Conservation (phyloP, 2,888 invertebrate species). For the Orthosia incerta region DNA sequence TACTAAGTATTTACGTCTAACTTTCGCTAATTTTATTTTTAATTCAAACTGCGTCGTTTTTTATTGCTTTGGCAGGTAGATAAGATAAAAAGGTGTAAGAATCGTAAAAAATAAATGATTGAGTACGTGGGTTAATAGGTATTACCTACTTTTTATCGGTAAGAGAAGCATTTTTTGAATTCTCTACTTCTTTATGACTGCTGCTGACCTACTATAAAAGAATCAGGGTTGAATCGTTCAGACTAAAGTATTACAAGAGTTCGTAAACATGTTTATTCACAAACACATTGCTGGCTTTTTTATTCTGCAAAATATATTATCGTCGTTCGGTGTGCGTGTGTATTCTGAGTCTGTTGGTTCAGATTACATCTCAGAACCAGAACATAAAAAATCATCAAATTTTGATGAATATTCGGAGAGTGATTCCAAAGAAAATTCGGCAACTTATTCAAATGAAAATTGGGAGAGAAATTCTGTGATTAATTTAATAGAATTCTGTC, state of each 20-base stretch:
- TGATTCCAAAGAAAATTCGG: neutral
- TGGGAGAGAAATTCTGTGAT: neutral
- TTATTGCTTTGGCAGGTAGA: slow-evolving; percentile 1
- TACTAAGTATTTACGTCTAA: neutral
- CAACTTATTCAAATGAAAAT: neutral
- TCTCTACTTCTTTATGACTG: slow-evolving; percentile 7
- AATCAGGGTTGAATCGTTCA: neutral
- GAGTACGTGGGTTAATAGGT: neutral
- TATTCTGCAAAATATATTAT: slow-evolving; percentile 21
- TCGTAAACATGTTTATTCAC: slow-evolving; percentile 40
- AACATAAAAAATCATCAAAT: neutral
- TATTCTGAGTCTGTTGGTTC: neutral
- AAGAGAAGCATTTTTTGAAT: slow-evolving; percentile 22
- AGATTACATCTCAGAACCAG: neutral
- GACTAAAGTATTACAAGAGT: slow-evolving; percentile 5
- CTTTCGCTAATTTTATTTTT: neutral
- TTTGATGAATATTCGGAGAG: neutral
- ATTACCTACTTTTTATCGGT: slow-evolving; percentile 16
- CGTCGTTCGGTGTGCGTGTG: neutral
- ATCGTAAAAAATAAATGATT: slow-evolving; percentile 39
- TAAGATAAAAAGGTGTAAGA: slow-evolving; percentile 1
- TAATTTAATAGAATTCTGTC: slow-evolving; percentile 9
- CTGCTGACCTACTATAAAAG: slow-evolving; percentile 32
- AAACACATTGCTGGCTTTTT: slow-evolving; percentile 26
- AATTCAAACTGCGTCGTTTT: neutral